Conservation (phyloP, 2,888 invertebrate genomes). For the Diplolepis rosae region DNA sequence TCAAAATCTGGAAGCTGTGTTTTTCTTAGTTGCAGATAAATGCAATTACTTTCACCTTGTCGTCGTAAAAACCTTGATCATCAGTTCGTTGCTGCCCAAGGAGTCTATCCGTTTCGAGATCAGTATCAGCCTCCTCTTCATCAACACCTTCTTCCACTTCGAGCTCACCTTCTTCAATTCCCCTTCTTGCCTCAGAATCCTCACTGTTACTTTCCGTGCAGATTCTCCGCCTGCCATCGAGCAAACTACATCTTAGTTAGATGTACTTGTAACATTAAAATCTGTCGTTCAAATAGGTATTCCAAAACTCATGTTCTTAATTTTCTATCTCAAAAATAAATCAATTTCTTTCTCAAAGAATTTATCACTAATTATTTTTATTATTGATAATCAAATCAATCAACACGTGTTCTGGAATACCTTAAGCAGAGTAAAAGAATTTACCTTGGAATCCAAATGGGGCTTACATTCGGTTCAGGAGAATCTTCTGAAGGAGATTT, state of each 20-base stretch:
- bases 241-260: conserved; percentile 73
- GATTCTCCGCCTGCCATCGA: conserved; percentile 71
- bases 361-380: neutral
- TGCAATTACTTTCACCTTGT: conserved; percentile 79
- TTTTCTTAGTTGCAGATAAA: neutral
- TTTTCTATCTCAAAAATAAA: too few species aligned
- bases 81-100: conserved; percentile 96
- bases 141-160: conserved; percentile 69
- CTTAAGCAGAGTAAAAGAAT: conserved; percentile 37
- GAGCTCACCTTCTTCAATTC: conserved; percentile 68
- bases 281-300: conserved; percentile 40
- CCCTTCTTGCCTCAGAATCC: conserved; percentile 66
- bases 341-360: neutral
- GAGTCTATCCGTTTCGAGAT: conserved; percentile 96
- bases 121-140: conserved; percentile 93
- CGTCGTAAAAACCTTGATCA: conserved; percentile 93
- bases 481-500: conserved; percentile 75
- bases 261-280: conserved; percentile 58
- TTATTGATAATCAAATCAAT: conserved; percentile 1
- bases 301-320: conserved; percentile 46
- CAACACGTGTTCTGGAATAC: conserved; percentile 47
- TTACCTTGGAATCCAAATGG: conserved; percentile 83
- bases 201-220: conserved; percentile 71
- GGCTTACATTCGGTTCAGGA: conserved; percentile 76
- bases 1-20: conserved; percentile 4